phyloP scores from a whole-genome alignment of 2,888 invertebrate species.

The Chloroclystis v-ata region DNA sequence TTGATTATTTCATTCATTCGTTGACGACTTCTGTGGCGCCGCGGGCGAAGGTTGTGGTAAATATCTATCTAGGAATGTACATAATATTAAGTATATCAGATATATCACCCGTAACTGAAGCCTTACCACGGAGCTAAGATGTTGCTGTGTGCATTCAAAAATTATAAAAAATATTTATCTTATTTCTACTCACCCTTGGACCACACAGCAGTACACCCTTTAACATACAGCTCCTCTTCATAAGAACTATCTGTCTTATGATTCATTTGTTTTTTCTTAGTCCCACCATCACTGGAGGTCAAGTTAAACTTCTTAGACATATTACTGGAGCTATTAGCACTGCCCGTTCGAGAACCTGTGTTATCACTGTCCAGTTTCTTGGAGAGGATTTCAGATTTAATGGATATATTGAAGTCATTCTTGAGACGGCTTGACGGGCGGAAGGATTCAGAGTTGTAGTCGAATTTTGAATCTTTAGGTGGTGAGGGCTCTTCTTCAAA shows the following conservation, averaged over 20 bases:
- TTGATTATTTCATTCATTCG: too few species aligned
- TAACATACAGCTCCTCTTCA: constrained; percentile 93
- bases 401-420: constrained; percentile 67
- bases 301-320: constrained; percentile 69
- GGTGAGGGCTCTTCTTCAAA: constrained; percentile 48
- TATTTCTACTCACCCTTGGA: constrained; percentile 72
- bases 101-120: too few species aligned
- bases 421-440: constrained; percentile 63
- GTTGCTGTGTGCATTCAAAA: too few species aligned
- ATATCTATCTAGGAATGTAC: too few species aligned
- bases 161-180: too few species aligned
- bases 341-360: constrained; percentile 54
- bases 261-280: constrained; percentile 48
- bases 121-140: too few species aligned
- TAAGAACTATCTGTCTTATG: constrained; percentile 69
- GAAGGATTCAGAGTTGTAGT: constrained; percentile 59
- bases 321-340: constrained; percentile 68
- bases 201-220: constrained; percentile 91
- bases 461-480: constrained; percentile 54
- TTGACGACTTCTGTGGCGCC: too few species aligned
- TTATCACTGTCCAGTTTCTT: constrained; percentile 50
- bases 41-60: too few species aligned
- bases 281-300: constrained; percentile 35
- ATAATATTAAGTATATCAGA: too few species aligned
- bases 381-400: constrained; percentile 57